These are phyloP conservation scores for Steinernema khuongi DNA, from an alignment of 1,140 invertebrate genomes.

Conservation along the genomic window DNA sequence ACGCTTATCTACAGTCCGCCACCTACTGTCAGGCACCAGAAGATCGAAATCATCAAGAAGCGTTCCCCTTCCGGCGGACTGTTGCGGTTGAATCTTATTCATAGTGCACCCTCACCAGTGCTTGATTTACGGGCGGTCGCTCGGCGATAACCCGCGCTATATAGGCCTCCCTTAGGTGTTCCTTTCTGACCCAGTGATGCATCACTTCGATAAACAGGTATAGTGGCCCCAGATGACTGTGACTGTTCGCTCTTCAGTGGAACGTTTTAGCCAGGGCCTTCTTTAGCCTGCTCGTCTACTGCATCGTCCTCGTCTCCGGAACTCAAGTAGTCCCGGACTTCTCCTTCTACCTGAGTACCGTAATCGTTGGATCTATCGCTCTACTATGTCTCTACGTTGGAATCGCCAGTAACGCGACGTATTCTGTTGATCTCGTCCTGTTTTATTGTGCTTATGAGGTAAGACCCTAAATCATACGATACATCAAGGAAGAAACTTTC, in stretches of 20 bases:
- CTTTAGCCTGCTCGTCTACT: background rate
- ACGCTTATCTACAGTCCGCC: too few relatives aligned
- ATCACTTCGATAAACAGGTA: background rate
- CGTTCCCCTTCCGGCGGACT: too few relatives aligned
- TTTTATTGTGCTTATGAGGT: conserved; percentile 4
- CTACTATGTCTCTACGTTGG: background rate
- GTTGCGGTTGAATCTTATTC: too few relatives aligned
- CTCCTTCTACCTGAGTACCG: background rate
- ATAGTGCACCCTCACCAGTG: too few relatives aligned
- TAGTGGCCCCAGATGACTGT: background rate
- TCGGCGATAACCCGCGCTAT: too few relatives aligned
- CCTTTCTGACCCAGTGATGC: background rate
- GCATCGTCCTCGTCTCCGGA: background rate
- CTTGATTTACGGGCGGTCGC: too few relatives aligned
- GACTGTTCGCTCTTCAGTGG: background rate
- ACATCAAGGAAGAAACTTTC: background rate
- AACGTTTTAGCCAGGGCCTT: background rate
- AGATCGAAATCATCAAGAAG: too few relatives aligned
- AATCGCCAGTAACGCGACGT: background rate
- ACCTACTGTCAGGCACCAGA: too few relatives aligned
- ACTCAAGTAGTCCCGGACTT: background rate
- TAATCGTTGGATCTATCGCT: background rate
- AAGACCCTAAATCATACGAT: background rate
- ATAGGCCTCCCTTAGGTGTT: too few relatives aligned
- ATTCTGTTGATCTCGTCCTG: background rate